Evolutionary conservation across 2,113 vertebrate species (phyloP).

Genomic region (Anser cygnoides): DNA sequence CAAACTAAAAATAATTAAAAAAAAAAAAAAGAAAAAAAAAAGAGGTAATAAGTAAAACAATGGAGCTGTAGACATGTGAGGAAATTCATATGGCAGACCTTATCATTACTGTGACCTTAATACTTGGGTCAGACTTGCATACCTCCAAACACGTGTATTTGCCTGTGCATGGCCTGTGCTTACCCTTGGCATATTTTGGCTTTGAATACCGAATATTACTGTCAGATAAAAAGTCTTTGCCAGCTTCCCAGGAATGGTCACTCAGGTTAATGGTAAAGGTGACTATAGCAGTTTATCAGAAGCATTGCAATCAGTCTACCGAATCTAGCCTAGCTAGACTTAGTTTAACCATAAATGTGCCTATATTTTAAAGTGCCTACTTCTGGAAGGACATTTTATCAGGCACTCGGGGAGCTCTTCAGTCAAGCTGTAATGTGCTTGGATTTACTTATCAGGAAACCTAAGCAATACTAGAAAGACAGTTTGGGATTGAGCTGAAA

Average conservation of each 20-base stretch:
- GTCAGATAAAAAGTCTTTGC: background rate
- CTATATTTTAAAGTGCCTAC: background rate
- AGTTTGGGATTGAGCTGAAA: background rate
- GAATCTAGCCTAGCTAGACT: background rate
- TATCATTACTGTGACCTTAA: background rate
- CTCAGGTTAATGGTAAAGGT: background rate
- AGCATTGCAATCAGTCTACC: background rate
- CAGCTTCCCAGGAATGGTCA: background rate
- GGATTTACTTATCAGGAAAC: background rate
- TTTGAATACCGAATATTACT: background rate
- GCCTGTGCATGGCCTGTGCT: background rate
- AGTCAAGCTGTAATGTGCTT: background rate
- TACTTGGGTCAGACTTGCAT: background rate
- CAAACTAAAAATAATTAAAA: background rate
- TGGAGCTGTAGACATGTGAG: background rate
- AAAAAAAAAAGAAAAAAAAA: conserved; percentile 2
- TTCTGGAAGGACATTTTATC: background rate
- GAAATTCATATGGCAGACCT: background rate
- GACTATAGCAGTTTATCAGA: background rate
- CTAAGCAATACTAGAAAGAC: background rate
- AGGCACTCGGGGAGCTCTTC: background rate
- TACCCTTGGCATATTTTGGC: background rate
- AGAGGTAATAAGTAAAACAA: background rate
- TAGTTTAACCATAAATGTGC: background rate
- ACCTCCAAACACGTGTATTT: background rate